Evolutionary conservation across 1,140 invertebrate genomes (phyloP), one percentile per base, ranked within the genome.

Genomic region (Scylla paramamosain): DNA sequence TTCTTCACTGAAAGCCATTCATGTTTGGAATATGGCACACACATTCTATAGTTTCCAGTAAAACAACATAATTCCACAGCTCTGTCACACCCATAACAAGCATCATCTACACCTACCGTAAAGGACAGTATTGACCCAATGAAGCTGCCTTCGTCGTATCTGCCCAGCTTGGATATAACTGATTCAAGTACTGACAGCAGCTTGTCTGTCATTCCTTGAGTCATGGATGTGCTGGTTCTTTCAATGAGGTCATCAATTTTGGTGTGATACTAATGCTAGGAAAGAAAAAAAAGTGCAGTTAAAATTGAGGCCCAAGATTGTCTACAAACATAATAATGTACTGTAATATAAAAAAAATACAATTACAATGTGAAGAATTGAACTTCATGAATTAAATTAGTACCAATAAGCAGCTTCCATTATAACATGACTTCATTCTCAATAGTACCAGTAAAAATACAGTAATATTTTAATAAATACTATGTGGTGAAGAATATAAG

Each of bases 61-160:
- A 82, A 25, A 28, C 77, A 39, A 39, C 52, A 59, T 59, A 59
- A 12, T 16, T 59, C 2, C n/a, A 77, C n/a, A n/a, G 12, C 6
- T 77, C n/a, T 77, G 67, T n/a, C 67, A 77, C 0, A 77, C 52
- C 16, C 52, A 59, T 59, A 20, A 46, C 88, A 46, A 48, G 25
- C 48, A 29, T 20, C 46, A 28, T 46, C 82, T 52, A 31, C 77
- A 95, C 94, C 3, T 95, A 99, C 98, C 96, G 99, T 99, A 97
- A 99, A 98, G 96, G 99, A 99, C 93, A 99, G 98, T 96, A 99
- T 98, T 4, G 99, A 99, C 59, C 99, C 99, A 97, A 99, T 99
- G 96, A 99, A 98, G 96, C 99, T 99, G 96, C 99, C 99, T 97
- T 99, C 99, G 97, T 99, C 99, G 97, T 99, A 99, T 96, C 99